Base-by-base conservation (phyloP, 2,888 invertebrate genomes). In the Scaptomyza reducta region DNA sequence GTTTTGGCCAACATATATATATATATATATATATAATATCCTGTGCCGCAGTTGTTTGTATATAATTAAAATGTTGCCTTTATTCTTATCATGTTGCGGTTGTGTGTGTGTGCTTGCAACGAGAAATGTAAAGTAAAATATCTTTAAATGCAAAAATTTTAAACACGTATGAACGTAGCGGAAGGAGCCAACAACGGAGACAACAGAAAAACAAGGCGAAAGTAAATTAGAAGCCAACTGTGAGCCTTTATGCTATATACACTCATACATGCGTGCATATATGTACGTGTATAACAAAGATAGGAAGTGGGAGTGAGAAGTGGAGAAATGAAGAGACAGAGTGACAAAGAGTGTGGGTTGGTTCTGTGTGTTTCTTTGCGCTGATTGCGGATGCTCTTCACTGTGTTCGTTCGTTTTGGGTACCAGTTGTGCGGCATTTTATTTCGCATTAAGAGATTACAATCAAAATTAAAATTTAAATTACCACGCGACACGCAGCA, bases 391-490 rank as follows among this genome's bases (percentile, higher is more conserved):
- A 64, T 77, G 72, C 67, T 71, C 44, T 38, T 40, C 35, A 16
- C 16, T 16, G 40, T 51, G 72, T 62, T 54, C 42, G 29, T 16
- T 22, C 22, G 27, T 27, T 42, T 29, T 25, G 88, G 87, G 75
- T 89, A 89, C 89, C 90, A 90, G 90, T 38, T 90, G 90, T 87
- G 87, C 88, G 88, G 89, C 90, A 90, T 90, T 91, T 91, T 89
- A 91, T 90, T 90, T 90, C 89, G 90, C 90, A 90, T 90, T 91
- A 90, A 90, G 91, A 90, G 90, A 90, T 90, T 90, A 90, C 91
- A 90, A 91, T 91, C 91, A 90, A 90, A 91, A 90, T 90, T 90
- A 90, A 90, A 90, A 91, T 90, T 91, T 91, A 90, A 91, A 90
- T 90, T 90, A 90, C 83, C 86, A 65, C 64, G 86, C 83, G 75